Percentiles rank a stretch among this genome's conserved stretches.
phyloP scores from a whole-genome alignment of 2,113 vertebrate species.

The Phylloscopus whistleri region DNA sequence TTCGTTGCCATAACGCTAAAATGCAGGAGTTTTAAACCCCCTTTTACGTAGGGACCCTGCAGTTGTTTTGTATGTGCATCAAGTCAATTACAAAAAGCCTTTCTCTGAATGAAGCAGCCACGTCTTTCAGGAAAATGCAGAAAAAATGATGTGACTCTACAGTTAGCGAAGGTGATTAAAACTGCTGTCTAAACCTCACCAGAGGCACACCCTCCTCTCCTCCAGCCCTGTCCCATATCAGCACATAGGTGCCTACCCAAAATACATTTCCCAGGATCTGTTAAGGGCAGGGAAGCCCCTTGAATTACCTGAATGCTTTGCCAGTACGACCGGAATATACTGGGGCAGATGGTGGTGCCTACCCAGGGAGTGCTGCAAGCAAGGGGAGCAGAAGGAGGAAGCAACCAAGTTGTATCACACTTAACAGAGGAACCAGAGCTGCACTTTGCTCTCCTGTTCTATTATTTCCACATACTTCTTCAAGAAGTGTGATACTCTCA shows the following conservation, averaged over 20 bases:
- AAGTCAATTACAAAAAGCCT: not conserved
- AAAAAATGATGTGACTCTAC: not conserved
- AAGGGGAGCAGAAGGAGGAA: not conserved
- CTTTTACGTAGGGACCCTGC: not conserved
- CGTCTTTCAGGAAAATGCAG: not conserved
- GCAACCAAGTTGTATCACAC: not conserved
- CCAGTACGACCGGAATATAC: not conserved
- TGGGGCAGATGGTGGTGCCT: not conserved
- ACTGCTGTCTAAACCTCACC: not conserved
- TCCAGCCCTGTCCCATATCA: accelerated
- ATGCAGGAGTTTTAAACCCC: not conserved
- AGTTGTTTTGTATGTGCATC: not conserved
- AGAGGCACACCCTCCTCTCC: not conserved
- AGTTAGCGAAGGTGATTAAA: not conserved
- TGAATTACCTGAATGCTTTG: not conserved
- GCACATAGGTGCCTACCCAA: not conserved
- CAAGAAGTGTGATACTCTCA: not conserved
- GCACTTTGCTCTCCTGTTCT: not conserved
- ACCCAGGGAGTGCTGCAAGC: not conserved
- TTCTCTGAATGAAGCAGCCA: not conserved
- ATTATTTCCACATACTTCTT: not conserved
- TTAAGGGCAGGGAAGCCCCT: not conserved
- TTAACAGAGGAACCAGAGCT: not conserved
- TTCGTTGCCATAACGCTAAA: not conserved
- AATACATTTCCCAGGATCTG: not conserved